Percentiles rank a stretch among this genome's conserved stretches.
Conservation (phyloP, 2,113 vertebrate species). For the Lasiurus borealis region DNA sequence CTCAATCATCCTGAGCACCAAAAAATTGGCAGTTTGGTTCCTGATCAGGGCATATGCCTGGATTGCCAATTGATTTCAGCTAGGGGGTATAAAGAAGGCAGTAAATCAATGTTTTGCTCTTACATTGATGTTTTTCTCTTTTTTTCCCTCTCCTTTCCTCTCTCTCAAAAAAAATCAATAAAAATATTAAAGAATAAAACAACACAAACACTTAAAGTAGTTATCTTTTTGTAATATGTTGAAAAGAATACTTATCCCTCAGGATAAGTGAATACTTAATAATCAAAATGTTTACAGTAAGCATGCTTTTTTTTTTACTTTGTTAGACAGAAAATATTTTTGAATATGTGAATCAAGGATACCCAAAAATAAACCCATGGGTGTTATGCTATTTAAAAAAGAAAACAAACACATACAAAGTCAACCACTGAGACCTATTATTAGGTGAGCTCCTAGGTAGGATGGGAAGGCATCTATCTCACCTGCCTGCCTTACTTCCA, state of each 20-base stretch:
- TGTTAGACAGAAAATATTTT: background rate
- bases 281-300: background rate
- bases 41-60: background rate
- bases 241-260: background rate
- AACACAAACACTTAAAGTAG: background rate
- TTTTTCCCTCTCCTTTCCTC: background rate
- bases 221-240: slow-evolving; percentile 4
- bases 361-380: background rate
- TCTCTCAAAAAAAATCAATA: background rate
- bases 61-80: background rate
- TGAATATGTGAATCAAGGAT: background rate
- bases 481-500: background rate
- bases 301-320: background rate
- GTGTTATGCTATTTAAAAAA: background rate
- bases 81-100: background rate
- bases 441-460: background rate
- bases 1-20: too few relatives aligned
- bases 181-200: background rate
- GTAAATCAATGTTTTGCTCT: background rate
- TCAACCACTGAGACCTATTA: background rate
- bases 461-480: background rate
- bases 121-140: background rate
- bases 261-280: background rate
- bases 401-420: background rate
- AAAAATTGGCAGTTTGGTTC: background rate